These are phyloP conservation scores for Dolichomitus sp. DNA, from an alignment of 2,888 invertebrate species.

Conservation along the genomic window DNA sequence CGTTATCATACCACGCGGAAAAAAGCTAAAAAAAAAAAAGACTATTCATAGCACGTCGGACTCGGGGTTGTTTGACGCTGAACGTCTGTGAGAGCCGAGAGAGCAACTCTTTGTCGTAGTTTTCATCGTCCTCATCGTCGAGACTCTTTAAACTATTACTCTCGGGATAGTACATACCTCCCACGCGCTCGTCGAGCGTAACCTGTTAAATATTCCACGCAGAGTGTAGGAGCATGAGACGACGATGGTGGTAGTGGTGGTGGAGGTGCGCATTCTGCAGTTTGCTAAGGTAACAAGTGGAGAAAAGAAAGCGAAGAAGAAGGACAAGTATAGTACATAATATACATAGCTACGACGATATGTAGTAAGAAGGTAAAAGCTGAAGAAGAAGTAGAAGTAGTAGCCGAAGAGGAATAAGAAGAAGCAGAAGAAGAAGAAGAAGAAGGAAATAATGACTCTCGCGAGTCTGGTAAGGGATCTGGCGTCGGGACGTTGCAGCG, in stretches of 20 bases:
- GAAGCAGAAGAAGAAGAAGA: slow-evolving; percentile 74
- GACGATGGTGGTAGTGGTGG: slow-evolving; percentile 33
- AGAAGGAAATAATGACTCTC: slow-evolving; percentile 86
- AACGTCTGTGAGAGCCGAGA: slow-evolving; percentile 75
- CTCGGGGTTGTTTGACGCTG: slow-evolving; percentile 11
- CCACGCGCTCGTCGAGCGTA: slow-evolving; percentile 70
- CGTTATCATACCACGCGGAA: no score
- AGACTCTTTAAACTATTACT: slow-evolving; percentile 75
- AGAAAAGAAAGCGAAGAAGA: slow-evolving; percentile 36
- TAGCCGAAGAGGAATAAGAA: slow-evolving; percentile 64
- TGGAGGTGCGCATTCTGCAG: slow-evolving; percentile 14
- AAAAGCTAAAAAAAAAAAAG: not conserved
- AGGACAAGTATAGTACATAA: slow-evolving; percentile 35
- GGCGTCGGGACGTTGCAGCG: slow-evolving; percentile 71
- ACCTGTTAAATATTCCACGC: slow-evolving; percentile 83
- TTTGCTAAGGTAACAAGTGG: slow-evolving; percentile 45
- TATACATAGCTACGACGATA: slow-evolving; percentile 40
- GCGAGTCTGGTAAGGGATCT: slow-evolving; percentile 77
- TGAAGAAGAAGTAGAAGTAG: slow-evolving; percentile 52
- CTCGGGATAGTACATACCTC: slow-evolving; percentile 46
- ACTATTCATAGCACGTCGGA: not conserved
- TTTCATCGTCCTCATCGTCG: slow-evolving; percentile 67
- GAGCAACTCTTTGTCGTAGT: slow-evolving; percentile 61
- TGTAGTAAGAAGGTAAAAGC: slow-evolving; percentile 69
- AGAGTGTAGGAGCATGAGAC: slow-evolving; percentile 71